phyloP scores from a whole-genome alignment of 1,140 invertebrate species.

The Bilobella aurantiaca region DNA sequence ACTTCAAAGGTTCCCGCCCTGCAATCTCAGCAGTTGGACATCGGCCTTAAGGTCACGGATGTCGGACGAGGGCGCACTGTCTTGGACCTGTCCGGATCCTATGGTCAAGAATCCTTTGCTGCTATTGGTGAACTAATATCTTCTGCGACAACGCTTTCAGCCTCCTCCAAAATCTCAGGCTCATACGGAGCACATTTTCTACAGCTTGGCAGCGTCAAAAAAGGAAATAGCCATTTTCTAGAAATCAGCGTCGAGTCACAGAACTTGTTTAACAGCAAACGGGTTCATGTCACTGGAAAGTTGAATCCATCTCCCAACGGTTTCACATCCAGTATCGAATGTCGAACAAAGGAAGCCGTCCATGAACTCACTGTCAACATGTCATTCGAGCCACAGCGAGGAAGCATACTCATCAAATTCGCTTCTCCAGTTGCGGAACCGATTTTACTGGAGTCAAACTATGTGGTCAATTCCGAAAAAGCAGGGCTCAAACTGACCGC shows the following conservation, averaged over 20 bases:
- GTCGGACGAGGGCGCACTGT: background rate
- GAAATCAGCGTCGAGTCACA: slow-evolving; percentile 25
- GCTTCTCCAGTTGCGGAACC: slow-evolving; percentile 13
- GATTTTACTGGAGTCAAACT: slow-evolving; percentile 7
- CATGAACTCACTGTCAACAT: slow-evolving; percentile 9
- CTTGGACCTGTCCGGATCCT: background rate
- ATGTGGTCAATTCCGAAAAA: background rate
- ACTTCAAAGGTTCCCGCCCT: slow-evolving; percentile 10
- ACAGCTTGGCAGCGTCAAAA: slow-evolving; percentile 4
- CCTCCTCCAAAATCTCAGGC: slow-evolving; percentile 13
- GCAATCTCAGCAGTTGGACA: background rate
- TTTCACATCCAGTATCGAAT: slow-evolving; percentile 13
- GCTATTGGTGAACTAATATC: slow-evolving; percentile 8
- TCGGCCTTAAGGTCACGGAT: slow-evolving; percentile 6
- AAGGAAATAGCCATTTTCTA: background rate
- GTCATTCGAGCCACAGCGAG: background rate
- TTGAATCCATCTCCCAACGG: slow-evolving; percentile 7
- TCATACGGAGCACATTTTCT: slow-evolving; percentile 23
- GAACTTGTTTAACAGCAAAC: slow-evolving; percentile 22
- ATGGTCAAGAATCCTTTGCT: slow-evolving; percentile 2
- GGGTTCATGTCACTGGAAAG: slow-evolving; percentile 2
- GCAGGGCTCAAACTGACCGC: slow-evolving; percentile 8
- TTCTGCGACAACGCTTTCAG: background rate
- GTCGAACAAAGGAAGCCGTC: slow-evolving; percentile 16
- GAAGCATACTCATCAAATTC: background rate